phyloP scores from a whole-genome alignment of 2,888 invertebrate species.

The Acanthopleura granulata region DNA sequence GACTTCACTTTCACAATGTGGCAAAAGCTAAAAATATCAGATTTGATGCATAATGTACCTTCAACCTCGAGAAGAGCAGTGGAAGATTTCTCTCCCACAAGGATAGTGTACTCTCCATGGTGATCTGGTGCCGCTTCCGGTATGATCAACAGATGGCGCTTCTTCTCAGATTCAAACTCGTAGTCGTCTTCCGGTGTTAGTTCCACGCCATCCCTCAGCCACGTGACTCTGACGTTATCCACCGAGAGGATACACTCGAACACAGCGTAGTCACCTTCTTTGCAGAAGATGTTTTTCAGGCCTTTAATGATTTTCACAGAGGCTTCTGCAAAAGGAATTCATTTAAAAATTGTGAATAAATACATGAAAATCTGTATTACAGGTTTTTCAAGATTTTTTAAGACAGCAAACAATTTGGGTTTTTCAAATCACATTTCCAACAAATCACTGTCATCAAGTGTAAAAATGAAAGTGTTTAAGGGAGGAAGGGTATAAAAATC shows the following conservation, averaged over 20 bases:
- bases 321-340: neutral
- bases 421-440: too few relatives aligned
- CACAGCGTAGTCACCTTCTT: conserved; percentile 35
- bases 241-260: conserved; percentile 24
- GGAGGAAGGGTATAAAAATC: too few relatives aligned
- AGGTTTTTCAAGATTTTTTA: too few relatives aligned
- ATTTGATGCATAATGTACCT: conserved; percentile 33
- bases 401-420: too few relatives aligned
- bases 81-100: conserved; percentile 42
- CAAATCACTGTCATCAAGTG: too few relatives aligned
- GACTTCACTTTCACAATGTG: too few relatives aligned
- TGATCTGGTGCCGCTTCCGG: conserved; percentile 80
- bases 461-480: too few relatives aligned
- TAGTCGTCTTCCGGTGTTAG: conserved; percentile 73
- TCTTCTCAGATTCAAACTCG: conserved; percentile 28
- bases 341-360: too few relatives aligned
- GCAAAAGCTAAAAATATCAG: too few relatives aligned
- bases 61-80: conserved; percentile 60
- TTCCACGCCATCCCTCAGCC: conserved; percentile 90
- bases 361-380: too few relatives aligned
- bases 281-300: conserved; percentile 28
- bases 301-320: conserved; percentile 25
- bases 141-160: conserved; percentile 73
- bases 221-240: neutral
- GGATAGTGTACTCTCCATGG: conserved; percentile 56